These are phyloP conservation scores for Macroteleia sp. DNA, from an alignment of 2,888 invertebrate species.

Conservation along the genomic window DNA sequence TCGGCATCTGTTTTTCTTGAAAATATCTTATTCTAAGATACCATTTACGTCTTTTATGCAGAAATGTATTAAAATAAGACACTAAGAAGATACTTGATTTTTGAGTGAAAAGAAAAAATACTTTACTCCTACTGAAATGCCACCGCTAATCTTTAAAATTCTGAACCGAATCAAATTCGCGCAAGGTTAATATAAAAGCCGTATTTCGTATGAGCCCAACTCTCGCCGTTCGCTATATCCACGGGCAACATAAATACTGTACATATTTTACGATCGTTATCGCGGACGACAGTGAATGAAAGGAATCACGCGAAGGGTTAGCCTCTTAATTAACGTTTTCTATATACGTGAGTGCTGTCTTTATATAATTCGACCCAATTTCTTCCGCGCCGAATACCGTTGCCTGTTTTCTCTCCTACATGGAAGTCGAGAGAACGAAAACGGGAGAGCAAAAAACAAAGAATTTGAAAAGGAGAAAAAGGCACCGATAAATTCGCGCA, in stretches of 20 bases:
- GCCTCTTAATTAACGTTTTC: slow-evolving; percentile 50
- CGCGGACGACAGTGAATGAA: slow-evolving; percentile 37
- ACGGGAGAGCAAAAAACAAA: background rate
- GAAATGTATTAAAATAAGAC: too few species aligned
- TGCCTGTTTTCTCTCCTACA: slow-evolving; percentile 20
- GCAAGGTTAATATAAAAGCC: too few species aligned
- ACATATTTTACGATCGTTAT: slow-evolving; percentile 44
- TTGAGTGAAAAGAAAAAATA: too few species aligned
- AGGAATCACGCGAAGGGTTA: slow-evolving; percentile 53
- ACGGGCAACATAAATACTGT: slow-evolving; percentile 5
- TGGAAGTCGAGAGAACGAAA: slow-evolving; percentile 3
- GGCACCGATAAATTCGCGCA: too few species aligned
- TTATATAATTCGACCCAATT: slow-evolving; percentile 53
- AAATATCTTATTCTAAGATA: too few species aligned
- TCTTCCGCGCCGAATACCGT: slow-evolving; percentile 22
- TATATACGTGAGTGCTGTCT: slow-evolving; percentile 21
- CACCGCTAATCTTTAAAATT: too few species aligned
- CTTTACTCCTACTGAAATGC: too few species aligned
- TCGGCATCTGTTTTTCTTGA: too few species aligned
- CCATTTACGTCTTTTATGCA: too few species aligned
- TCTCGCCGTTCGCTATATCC: too few species aligned
- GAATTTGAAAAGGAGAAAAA: background rate
- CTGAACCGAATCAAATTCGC: too few species aligned
- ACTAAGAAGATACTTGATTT: too few species aligned
- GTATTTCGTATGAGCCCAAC: background rate